phyloP scores from a whole-genome alignment of 1,140 invertebrate species.

The Zaprionus ornatus region DNA sequence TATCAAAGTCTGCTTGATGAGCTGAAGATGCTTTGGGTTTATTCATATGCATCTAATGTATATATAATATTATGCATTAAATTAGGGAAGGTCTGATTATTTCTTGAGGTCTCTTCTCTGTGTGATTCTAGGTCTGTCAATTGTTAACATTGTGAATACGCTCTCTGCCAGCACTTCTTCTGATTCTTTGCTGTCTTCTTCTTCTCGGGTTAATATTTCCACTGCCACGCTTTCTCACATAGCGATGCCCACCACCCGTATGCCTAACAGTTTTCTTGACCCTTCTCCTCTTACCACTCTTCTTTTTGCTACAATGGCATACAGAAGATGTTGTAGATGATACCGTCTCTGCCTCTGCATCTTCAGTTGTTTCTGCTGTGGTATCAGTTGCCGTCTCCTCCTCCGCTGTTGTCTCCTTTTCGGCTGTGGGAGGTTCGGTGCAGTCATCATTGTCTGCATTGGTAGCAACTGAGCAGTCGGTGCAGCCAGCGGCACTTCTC shows the following conservation, averaged over 20 bases:
- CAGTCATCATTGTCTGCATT: slow-evolving; percentile 21
- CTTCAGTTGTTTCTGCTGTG: background rate
- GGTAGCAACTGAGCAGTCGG: slow-evolving; percentile 5
- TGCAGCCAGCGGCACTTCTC: slow-evolving; percentile 11
- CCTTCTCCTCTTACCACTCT: background rate
- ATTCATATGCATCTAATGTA: background rate
- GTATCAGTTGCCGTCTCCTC: background rate
- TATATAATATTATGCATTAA: background rate
- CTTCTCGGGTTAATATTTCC: background rate
- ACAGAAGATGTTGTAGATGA: background rate
- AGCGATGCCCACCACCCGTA: too few relatives aligned
- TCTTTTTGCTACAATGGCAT: background rate
- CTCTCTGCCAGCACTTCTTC: background rate
- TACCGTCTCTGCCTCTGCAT: background rate
- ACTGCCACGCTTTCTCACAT: background rate
- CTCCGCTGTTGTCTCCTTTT: background rate
- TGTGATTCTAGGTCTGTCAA: background rate
- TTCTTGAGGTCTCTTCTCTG: background rate
- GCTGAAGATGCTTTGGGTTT: background rate
- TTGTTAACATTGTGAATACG: background rate
- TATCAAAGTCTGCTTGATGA: background rate
- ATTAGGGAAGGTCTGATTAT: background rate
- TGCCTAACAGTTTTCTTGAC: background rate
- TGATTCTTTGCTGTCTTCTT: background rate
- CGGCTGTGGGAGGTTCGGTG: background rate